phyloP scores from a whole-genome alignment of 1,140 invertebrate species.

The Drosophila nebulosa region DNA sequence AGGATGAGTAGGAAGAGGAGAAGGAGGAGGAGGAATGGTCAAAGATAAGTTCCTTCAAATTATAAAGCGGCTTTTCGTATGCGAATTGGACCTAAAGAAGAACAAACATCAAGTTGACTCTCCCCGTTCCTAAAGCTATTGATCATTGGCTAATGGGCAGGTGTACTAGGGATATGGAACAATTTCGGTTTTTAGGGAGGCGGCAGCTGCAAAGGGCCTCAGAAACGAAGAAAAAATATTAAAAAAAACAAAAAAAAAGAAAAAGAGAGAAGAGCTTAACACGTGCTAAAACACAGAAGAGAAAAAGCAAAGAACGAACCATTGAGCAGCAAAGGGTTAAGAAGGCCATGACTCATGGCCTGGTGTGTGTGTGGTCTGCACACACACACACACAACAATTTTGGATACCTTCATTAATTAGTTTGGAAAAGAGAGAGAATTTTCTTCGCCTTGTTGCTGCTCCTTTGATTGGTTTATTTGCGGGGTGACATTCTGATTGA shows the following conservation, averaged over 20 bases:
- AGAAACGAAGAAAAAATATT: not conserved
- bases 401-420: conserved; percentile 69
- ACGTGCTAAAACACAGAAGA: conserved; percentile 37
- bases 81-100: not conserved
- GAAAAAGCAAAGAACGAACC: not conserved
- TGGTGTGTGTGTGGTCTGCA: conserved; percentile 46
- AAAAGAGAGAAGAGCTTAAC: conserved; percentile 4
- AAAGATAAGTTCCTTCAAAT: conserved; percentile 58
- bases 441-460: conserved; percentile 51
- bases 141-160: conserved; percentile 59
- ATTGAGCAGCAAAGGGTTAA: conserved; percentile 12
- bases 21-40: conserved; percentile 7
- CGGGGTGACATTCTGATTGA: conserved; percentile 69
- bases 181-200: not conserved
- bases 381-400: conserved; percentile 2
- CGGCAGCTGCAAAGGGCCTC: conserved; percentile 24
- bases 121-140: conserved; percentile 21
- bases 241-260: not conserved
- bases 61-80: conserved; percentile 63
- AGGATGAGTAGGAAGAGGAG: not conserved
- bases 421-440: not conserved
- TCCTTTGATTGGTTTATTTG: conserved; percentile 23
- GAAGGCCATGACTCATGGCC: not conserved
- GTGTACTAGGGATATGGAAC: conserved; percentile 8
- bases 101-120: conserved; percentile 20